Conservation (phyloP, 2,113 vertebrate genomes). For the Stomatorhinus ivindoensis region DNA sequence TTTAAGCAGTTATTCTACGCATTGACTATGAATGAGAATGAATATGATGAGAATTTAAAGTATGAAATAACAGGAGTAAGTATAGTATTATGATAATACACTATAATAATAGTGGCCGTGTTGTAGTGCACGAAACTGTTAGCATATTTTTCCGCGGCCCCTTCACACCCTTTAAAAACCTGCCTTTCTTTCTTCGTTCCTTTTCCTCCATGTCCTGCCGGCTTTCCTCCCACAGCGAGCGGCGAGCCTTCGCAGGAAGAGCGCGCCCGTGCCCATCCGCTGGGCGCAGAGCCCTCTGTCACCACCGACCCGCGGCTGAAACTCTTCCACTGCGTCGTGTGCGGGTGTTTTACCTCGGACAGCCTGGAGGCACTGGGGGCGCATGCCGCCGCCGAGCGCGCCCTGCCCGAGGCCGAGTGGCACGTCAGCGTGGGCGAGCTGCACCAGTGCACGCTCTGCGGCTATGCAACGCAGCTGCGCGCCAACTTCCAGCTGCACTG, state of each 20-base stretch:
- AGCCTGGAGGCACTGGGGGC: slow-evolving; percentile 93
- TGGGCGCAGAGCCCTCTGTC: slow-evolving; percentile 93
- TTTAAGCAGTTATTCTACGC: not conserved
- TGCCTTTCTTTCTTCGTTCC: slow-evolving; percentile 58
- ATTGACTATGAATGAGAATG: not conserved
- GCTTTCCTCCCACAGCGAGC: slow-evolving; percentile 69
- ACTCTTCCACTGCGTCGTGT: slow-evolving; percentile 98
- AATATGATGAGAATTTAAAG: not conserved
- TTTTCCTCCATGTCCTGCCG: slow-evolving; percentile 28
- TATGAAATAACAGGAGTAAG: not conserved
- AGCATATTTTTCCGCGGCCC: slow-evolving; percentile 50
- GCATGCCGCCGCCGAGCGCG: slow-evolving; percentile 87
- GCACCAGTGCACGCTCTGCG: slow-evolving; percentile 99
- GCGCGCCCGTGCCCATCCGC: slow-evolving; percentile 91
- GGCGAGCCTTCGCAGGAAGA: slow-evolving; percentile 93
- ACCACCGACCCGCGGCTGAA: slow-evolving; percentile 88
- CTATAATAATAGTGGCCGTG: not conserved
- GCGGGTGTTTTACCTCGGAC: slow-evolving; percentile 98
- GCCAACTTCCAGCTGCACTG: slow-evolving; percentile 99
- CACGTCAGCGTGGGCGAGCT: slow-evolving; percentile 91
- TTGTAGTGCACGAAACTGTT: not conserved
- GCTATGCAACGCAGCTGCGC: slow-evolving; percentile 99
- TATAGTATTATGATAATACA: not conserved
- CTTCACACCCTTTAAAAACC: slow-evolving; percentile 52
- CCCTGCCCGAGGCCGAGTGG: slow-evolving; percentile 97